Evolutionary conservation across 1,140 invertebrate genomes (phyloP).

Genomic region (Eumaeus atala): DNA sequence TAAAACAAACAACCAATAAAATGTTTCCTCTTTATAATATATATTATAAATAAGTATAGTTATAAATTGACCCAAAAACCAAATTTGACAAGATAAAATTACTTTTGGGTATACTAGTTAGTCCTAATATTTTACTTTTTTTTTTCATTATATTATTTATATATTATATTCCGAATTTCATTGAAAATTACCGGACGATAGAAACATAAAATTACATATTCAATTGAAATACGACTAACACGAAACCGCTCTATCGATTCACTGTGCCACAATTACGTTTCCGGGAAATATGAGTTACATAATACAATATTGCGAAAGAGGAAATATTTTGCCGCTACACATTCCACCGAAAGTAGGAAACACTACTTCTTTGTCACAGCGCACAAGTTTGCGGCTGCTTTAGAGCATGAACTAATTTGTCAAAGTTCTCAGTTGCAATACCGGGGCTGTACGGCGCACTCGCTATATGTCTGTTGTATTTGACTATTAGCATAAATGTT

Average conservation of each 20-base stretch:
- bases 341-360: constrained; percentile 11
- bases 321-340: constrained; percentile 12
- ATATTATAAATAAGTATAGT: too few species aligned
- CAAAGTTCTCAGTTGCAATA: constrained; percentile 41
- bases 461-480: constrained; percentile 20
- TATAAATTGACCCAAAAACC: too few species aligned
- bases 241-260: not conserved
- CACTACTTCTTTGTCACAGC: constrained; percentile 25
- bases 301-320: not conserved
- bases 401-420: constrained; percentile 60
- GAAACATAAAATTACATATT: too few species aligned
- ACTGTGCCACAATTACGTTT: not conserved
- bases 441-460: constrained; percentile 19
- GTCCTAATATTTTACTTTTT: too few species aligned
- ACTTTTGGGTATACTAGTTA: too few species aligned
- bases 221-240: too few species aligned
- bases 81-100: too few species aligned
- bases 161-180: too few species aligned
- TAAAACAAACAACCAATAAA: too few species aligned
- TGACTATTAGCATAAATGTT: not conserved
- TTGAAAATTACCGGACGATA: too few species aligned
- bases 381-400: constrained; percentile 34
- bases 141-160: too few species aligned
- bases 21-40: too few species aligned
- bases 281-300: not conserved